Evolutionary conservation across 2,797 vertebrate genomes (phyloP).

Genomic region (Ctenochaetus hawaiiensis): DNA sequence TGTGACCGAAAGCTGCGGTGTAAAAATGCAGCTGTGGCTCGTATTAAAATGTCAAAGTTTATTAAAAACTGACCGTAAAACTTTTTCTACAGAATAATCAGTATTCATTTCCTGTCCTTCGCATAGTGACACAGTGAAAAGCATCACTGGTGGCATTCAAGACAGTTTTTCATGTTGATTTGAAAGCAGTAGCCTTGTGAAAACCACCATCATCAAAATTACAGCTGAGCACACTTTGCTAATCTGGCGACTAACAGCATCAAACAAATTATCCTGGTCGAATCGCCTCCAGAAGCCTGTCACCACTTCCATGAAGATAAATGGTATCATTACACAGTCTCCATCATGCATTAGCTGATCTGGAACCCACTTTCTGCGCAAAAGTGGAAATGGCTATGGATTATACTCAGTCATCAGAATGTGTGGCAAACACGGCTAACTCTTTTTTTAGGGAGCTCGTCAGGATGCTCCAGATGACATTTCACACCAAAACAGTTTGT

Average conservation of each 20-base stretch:
- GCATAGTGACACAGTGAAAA: constrained; percentile 19
- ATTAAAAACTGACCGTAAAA: background rate
- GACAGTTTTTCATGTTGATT: constrained; percentile 33
- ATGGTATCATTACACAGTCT: constrained; percentile 84
- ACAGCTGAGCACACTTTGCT: constrained; percentile 78
- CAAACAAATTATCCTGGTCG: constrained; percentile 78
- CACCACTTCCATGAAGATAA: constrained; percentile 85
- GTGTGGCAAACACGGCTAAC: constrained; percentile 35
- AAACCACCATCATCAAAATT: constrained; percentile 71
- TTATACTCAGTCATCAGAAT: constrained; percentile 49
- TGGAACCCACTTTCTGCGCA: constrained; percentile 69
- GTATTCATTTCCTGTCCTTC: background rate
- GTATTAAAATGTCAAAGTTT: background rate
- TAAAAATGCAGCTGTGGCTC: background rate
- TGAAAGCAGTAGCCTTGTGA: constrained; percentile 49
- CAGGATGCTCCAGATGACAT: constrained; percentile 13
- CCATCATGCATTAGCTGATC: constrained; percentile 83
- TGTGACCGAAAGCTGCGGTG: background rate
- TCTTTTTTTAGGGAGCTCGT: constrained; percentile 6
- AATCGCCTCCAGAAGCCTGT: constrained; percentile 84
- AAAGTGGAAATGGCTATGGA: constrained; percentile 58
- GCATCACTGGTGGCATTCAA: constrained; percentile 35
- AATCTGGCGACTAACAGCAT: constrained; percentile 73
- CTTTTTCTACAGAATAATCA: background rate
- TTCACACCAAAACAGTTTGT: constrained; percentile 47